A percentile compares a stretch with the other conserved stretches of the same genome.
These are phyloP conservation scores for Nylanderia fulva DNA, from an alignment of 1,140 invertebrate genomes.

Conservation along the genomic window DNA sequence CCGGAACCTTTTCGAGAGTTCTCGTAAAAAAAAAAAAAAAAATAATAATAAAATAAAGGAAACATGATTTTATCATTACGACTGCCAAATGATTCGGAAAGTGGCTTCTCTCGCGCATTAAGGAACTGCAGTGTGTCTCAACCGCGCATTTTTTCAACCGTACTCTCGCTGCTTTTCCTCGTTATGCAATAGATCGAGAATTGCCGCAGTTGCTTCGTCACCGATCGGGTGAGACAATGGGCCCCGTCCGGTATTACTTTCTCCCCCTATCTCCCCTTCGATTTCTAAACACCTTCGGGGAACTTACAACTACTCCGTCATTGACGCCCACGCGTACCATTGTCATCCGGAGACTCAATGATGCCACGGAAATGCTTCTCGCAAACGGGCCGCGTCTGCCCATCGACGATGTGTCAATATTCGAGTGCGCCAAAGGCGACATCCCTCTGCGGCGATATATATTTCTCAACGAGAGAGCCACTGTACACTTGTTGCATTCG, in stretches of 20 bases:
- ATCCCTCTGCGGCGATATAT: constrained; percentile 21
- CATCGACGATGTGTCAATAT: constrained; percentile 71
- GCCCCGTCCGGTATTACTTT: constrained; percentile 56
- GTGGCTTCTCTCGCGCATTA: constrained; percentile 31
- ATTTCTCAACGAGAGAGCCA: constrained; percentile 48
- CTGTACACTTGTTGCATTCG: constrained; percentile 41
- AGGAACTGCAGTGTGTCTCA: constrained; percentile 43
- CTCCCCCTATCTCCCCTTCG: constrained; percentile 60
- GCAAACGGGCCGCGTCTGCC: constrained; percentile 54
- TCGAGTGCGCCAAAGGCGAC: constrained; percentile 31
- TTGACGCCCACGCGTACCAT: constrained; percentile 65
- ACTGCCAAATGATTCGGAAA: constrained; percentile 42
- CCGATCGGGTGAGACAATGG: constrained; percentile 67
- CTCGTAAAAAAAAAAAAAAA: constrained; percentile 34
- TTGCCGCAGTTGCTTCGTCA: constrained; percentile 69
- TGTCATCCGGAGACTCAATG: constrained; percentile 62
- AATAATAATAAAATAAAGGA: too few species aligned
- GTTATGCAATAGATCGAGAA: constrained; percentile 64
- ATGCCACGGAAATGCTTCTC: constrained; percentile 68
- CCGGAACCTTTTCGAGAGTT: background rate
- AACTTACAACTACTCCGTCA: constrained; percentile 66
- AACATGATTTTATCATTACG: constrained; percentile 60
- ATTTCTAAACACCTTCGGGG: constrained; percentile 73
- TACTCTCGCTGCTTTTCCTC: constrained; percentile 15
- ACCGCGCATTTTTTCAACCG: background rate